Conservation (phyloP, 2,113 vertebrate genomes). For the Pyxicephalus adspersus region DNA sequence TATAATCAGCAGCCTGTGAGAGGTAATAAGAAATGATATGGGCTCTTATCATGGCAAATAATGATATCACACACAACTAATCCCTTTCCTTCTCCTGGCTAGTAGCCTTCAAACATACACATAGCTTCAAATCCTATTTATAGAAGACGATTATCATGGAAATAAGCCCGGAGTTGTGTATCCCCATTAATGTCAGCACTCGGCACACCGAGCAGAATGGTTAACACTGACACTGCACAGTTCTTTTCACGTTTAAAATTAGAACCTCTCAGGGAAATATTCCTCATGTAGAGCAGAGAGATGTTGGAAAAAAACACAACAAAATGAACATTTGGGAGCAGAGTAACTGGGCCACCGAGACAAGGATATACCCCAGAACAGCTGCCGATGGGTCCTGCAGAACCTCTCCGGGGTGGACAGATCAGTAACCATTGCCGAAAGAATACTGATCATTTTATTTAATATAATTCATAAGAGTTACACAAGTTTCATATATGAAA, state of each 20-base stretch:
- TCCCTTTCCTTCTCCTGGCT: conserved; percentile 26
- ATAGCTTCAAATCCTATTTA: conserved; percentile 28
- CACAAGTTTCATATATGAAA: no score
- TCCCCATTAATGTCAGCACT: not conserved
- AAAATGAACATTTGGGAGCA: no score
- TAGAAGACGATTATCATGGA: conserved; percentile 28
- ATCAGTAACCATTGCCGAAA: no score
- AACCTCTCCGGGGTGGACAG: not conserved
- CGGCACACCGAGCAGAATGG: not conserved
- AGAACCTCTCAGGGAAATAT: not conserved
- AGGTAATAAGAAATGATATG: not conserved
- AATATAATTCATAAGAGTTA: no score
- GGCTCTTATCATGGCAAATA: not conserved
- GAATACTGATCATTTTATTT: no score
- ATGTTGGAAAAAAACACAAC: no score
- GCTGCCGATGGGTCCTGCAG: not conserved
- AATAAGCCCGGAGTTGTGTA: conserved; percentile 10
- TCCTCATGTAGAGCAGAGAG: not conserved
- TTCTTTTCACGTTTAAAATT: not conserved
- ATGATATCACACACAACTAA: conserved; percentile 18
- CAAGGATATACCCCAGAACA: no score
- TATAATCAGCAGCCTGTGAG: not conserved
- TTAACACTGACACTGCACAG: not conserved
- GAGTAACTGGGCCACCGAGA: no score
- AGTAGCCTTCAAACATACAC: conserved; percentile 21